Evolutionary conservation across 2,888 invertebrate genomes (phyloP).

Genomic region (Eristalis arbustorum): DNA sequence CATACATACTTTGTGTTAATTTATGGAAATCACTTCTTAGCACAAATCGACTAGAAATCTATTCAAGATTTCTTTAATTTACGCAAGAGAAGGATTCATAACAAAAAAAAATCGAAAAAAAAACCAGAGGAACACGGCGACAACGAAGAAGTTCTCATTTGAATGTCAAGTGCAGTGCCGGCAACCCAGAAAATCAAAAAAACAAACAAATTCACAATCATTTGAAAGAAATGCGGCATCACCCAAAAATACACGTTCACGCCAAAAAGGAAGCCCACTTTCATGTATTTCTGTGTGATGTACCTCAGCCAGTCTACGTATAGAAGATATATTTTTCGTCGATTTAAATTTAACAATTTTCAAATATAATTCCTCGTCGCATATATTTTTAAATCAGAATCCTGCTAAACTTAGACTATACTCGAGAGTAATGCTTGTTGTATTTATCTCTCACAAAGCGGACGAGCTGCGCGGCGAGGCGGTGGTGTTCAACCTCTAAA

Average conservation of each 20-base stretch:
- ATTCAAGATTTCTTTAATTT: not conserved
- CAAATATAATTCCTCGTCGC: conserved; percentile 53
- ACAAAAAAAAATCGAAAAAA: not conserved
- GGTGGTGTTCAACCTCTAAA: not conserved
- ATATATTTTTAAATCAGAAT: conserved; percentile 61
- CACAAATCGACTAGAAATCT: not conserved
- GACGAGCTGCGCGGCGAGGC: not conserved
- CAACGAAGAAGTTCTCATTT: not conserved
- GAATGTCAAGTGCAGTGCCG: conserved; percentile 43
- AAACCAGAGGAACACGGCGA: not conserved
- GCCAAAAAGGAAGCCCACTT: conserved; percentile 27
- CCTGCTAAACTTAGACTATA: conserved; percentile 61
- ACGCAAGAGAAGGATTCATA: not conserved
- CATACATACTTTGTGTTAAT: not conserved
- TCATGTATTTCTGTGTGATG: not conserved
- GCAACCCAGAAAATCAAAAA: not conserved
- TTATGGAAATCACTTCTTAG: not conserved
- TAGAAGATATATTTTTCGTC: conserved; percentile 5
- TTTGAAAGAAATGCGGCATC: conserved; percentile 24
- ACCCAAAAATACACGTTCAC: conserved; percentile 8
- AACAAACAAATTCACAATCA: conserved; percentile 14
- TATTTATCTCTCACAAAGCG: not conserved
- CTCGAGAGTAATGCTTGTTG: not conserved
- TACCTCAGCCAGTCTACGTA: not conserved
- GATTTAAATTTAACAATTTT: conserved; percentile 64